These are phyloP conservation scores for Amphipyra tragopoginis DNA, from an alignment of 2,888 invertebrate genomes.

Conservation along the genomic window DNA sequence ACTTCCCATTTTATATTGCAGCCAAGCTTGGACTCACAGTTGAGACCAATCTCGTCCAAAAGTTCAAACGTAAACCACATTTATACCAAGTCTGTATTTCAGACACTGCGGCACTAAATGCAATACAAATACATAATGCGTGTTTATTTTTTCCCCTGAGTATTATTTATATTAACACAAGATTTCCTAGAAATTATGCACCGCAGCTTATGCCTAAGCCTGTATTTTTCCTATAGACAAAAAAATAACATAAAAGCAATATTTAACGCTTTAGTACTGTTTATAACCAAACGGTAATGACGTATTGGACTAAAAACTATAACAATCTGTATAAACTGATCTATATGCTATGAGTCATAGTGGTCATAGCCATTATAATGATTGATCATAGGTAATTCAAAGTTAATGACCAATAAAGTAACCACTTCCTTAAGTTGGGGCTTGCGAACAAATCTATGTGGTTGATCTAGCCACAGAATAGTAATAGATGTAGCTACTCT, in stretches of 20 bases:
- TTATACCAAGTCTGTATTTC: no score
- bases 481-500: no score
- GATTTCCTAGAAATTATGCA: conserved; percentile 9
- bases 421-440: not conserved
- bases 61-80: no score
- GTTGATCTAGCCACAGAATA: not conserved
- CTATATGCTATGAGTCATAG: conserved; percentile 3
- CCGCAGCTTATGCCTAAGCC: not conserved
- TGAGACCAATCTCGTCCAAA: no score
- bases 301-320: conserved; percentile 15
- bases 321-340: conserved; percentile 10
- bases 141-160: not conserved
- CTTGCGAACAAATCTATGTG: not conserved
- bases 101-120: no score
- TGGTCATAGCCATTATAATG: conserved; percentile 13
- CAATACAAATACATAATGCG: no score
- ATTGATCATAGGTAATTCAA: conserved; percentile 7
- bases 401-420: conserved; percentile 1
- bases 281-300: conserved; percentile 12
- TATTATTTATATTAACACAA: conserved; percentile 4
- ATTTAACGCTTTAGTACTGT: not conserved
- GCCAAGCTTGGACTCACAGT: no score
- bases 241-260: conserved; percentile 3
- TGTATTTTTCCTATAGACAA: conserved; percentile 26
- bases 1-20: no score